Evolutionary conservation across 2,888 invertebrate genomes (phyloP), one percentile per base, ranked within the genome.

Genomic region (Tachina fera): DNA sequence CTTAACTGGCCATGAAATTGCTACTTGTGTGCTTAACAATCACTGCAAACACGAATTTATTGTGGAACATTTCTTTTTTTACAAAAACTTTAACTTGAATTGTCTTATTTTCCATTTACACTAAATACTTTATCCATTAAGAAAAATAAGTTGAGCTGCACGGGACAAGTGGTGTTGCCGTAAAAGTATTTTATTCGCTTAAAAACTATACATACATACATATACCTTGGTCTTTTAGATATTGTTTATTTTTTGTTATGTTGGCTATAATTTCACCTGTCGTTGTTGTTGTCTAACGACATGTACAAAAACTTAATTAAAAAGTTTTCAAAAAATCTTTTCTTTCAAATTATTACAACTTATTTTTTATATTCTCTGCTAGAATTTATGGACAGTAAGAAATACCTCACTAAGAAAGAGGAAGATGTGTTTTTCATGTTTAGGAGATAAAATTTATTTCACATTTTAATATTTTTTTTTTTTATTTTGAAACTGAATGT

Each of bases 301-400:
- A 88, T 88, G 89, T 86, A 89, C 88, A 88, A 88, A 89, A 89
- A 89, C 89, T 89, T 90, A 90, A 89, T 90, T 89, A 89, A 89
- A 90, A 90, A 89, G 88, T 90, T 90, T 89, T 86, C 83, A 65
- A 41, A 77, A 63, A 45, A 53, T 45, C 60, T 47, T 61, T 87
- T 45, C 60, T 45, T 61, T 87, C 86, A 87, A 83, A 84, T 87
- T 87, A 86, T 71, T 71, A 77, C 81, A 83, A 86, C 84, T 76
- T 72, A 53, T 67, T 61, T 68, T 82, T 61, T 70, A n/a, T 74
- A 71, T 76, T n/a, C 31, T 61, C 16, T 31, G 41, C 31, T 58
- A 67, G 49, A 31, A 58, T 68, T 61, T 81, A 68, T 58, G 14
- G 56, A 45, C 4, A 14, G 49, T 39, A 19, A 13, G 19, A 31